phyloP scores from a whole-genome alignment of 2,888 invertebrate species.

The Zhuqinia jingwanae region DNA sequence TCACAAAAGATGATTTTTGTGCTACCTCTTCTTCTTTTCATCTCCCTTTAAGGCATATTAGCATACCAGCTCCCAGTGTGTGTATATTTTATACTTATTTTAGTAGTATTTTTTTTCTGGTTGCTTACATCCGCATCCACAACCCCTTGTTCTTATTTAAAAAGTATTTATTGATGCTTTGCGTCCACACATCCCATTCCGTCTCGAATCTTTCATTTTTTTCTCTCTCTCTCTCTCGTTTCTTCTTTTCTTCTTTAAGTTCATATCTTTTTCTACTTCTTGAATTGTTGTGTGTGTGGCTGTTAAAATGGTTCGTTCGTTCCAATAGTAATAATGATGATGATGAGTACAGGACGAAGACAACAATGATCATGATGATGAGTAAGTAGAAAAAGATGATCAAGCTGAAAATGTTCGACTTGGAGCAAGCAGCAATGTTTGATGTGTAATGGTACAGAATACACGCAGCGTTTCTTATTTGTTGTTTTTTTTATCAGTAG shows the following conservation, averaged over 20 bases:
- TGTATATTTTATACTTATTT: too few species aligned
- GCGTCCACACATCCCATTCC: not conserved
- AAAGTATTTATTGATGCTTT: conserved; percentile 11
- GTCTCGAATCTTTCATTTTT: conserved; percentile 1
- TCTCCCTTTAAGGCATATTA: not conserved
- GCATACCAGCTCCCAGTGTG: too few species aligned
- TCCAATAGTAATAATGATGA: not conserved
- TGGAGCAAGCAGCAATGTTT: not conserved
- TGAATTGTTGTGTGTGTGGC: not conserved
- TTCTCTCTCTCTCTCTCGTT: too few species aligned
- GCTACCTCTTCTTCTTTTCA: not conserved
- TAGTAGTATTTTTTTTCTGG: too few species aligned
- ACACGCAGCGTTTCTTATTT: conserved; percentile 20
- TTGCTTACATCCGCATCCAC: not conserved
- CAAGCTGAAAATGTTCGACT: conserved; percentile 25
- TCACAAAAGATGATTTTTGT: too few species aligned
- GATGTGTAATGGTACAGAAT: conserved; percentile 4
- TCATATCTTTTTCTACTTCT: not conserved
- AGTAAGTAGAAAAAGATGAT: conserved; percentile 10
- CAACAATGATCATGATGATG: too few species aligned
- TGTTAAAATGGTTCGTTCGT: not conserved
- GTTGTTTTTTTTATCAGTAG: conserved; percentile 16
- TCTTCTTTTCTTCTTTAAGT: too few species aligned
- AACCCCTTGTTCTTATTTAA: not conserved
- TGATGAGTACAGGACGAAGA: not conserved